Conservation (phyloP, 2,888 invertebrate species). For the Heliconius cydno region DNA sequence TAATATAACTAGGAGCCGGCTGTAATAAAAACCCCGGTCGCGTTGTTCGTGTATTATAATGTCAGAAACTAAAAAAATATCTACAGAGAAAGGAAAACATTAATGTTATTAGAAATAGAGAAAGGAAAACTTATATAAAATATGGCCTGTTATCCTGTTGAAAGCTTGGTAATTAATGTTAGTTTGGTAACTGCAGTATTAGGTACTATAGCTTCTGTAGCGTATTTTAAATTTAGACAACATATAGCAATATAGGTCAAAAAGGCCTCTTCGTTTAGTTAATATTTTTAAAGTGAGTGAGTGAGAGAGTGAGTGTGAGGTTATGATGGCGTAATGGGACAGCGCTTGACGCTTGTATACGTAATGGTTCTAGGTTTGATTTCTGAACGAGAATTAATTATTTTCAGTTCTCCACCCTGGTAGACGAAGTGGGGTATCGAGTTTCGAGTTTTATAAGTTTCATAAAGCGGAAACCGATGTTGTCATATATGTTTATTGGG, state of each 20-base stretch:
- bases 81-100: neutral
- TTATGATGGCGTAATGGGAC: neutral
- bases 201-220: neutral
- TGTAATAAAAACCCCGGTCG: conserved; percentile 8
- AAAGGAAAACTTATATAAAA: neutral
- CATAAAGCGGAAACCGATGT: neutral
- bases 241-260: neutral
- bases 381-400: no score
- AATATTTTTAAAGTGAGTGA: neutral
- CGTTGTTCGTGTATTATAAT: conserved; percentile 24
- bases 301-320: neutral
- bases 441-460: no score
- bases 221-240: neutral
- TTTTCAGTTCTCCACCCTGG: neutral
- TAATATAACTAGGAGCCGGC: conserved; percentile 1
- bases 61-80: neutral
- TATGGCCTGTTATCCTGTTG: neutral
- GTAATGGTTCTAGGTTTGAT: neutral
- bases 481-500: no score
- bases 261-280: neutral
- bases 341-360: neutral
- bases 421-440: neutral
- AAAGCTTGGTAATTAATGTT: conserved; percentile 2
- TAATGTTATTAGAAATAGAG: neutral
- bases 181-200: neutral